Base-by-base conservation (phyloP, 2,113 vertebrate genomes). In the Uria aalge region DNA sequence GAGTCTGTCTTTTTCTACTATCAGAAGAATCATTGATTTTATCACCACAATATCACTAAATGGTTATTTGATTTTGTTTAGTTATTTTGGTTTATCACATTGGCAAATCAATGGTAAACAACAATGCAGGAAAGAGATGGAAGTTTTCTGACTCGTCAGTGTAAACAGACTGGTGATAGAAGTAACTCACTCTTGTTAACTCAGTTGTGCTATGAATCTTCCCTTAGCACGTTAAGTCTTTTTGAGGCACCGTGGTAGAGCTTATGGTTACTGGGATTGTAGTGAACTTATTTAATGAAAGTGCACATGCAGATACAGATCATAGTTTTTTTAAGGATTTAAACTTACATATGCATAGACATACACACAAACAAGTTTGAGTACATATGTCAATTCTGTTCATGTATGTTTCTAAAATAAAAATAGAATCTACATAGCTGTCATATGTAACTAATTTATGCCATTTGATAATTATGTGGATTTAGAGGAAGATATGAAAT, bases 221-320 rank as follows among this genome's bases (percentile, higher is more conserved):
- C 87, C 68, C 84, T 94, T 62, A 94, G 86, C 62, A 92, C 68
- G 57, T 76, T 85, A 80, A 72, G 80, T 77, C 63, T 83, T 96
- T 88, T 88, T 96, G 81, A 94, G 76, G 88, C 76, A 96, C 96
- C 92, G 85, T 93, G 82, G 78, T 73, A 94, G 85, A 96, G 92
- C 82, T 85, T 81, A 73, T 69, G 86, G 66, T 92, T 85, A 74
- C 85, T 83, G 90, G 38, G 67, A 86, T 41, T 82, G 52, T 89
- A 95, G 68, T 74, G 90, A 96, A 95, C 66, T 81, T 85, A 94
- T 56, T 88, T 72, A 36, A 66, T 88, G 30, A 64, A 79, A 38
- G 71, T 87, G 66, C 96, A 92, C 56, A 94, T 81, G 45, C 78
- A 85, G 32, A 64, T 82, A 88, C 11, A 87, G 81, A 95, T 55